Conservation (phyloP, 2,113 vertebrate genomes). For the Casuarius casuarius region DNA sequence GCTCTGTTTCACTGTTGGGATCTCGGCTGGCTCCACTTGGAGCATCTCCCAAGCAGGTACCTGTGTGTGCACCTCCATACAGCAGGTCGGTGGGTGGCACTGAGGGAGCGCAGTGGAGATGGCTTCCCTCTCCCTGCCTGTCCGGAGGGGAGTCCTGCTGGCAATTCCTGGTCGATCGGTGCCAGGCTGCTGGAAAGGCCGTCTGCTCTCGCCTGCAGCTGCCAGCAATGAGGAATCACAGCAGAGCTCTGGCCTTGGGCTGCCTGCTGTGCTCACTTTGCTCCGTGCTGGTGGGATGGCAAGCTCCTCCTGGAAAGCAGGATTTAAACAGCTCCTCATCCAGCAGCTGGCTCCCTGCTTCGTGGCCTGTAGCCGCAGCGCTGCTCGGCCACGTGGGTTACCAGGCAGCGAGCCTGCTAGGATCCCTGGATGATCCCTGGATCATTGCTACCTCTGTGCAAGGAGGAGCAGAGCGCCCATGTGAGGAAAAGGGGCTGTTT, state of each 20-base stretch:
- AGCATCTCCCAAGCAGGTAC: neutral
- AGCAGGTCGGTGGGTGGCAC: neutral
- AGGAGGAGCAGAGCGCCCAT: neutral
- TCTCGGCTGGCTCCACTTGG: neutral
- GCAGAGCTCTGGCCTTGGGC: no score
- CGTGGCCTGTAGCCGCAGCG: neutral
- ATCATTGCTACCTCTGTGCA: neutral
- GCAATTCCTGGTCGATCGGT: no score
- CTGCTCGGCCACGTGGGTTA: neutral
- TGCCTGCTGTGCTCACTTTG: no score
- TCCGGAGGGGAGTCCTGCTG: no score
- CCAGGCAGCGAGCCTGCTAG: fast-evolving
- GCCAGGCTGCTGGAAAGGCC: neutral
- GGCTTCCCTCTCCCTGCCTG: no score
- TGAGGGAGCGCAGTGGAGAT: no score
- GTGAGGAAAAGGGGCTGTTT: neutral
- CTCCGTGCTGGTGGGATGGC: no score
- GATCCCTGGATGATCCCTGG: no score
- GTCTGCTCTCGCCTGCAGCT: neutral
- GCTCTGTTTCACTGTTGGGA: neutral
- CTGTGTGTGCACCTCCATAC: neutral
- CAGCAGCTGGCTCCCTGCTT: neutral
- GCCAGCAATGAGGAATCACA: neutral
- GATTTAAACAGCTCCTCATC: neutral
- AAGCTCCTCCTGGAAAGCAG: neutral